Percentiles rank a stretch among this genome's conserved stretches.
phyloP scores from a whole-genome alignment of 2,797 vertebrate genomes.

The Cossypha dichroa region DNA sequence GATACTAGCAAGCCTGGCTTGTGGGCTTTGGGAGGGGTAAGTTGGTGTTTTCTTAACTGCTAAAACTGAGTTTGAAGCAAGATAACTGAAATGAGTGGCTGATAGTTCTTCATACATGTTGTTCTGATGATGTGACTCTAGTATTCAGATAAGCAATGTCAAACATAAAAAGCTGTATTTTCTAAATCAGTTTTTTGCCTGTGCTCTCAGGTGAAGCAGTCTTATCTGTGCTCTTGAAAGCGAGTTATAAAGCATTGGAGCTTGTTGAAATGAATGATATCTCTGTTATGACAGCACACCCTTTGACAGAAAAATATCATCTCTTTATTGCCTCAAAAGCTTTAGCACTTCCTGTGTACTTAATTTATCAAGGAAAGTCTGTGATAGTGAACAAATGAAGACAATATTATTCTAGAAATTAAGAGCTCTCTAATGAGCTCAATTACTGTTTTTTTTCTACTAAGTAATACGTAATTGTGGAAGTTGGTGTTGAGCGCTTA shows the following conservation, averaged over 20 bases:
- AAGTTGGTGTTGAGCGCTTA: neutral
- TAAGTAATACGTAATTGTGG: accelerated
- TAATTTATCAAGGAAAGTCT: neutral
- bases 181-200: neutral
- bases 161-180: neutral
- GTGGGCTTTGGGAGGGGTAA: neutral
- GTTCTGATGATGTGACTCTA: neutral
- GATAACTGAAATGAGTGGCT: neutral
- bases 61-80: neutral
- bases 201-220: neutral
- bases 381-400: neutral
- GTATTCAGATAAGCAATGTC: neutral
- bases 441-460: neutral
- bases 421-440: neutral
- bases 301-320: neutral
- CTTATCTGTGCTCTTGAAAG: neutral
- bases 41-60: neutral
- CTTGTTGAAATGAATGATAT: neutral
- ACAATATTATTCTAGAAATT: neutral
- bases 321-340: neutral
- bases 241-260: neutral
- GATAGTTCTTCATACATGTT: neutral
- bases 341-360: neutral
- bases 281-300: neutral
- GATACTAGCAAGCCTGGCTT: neutral